These are phyloP conservation scores for Ochotona curzoniae DNA, from an alignment of 2,113 vertebrate genomes.

Conservation along the genomic window DNA sequence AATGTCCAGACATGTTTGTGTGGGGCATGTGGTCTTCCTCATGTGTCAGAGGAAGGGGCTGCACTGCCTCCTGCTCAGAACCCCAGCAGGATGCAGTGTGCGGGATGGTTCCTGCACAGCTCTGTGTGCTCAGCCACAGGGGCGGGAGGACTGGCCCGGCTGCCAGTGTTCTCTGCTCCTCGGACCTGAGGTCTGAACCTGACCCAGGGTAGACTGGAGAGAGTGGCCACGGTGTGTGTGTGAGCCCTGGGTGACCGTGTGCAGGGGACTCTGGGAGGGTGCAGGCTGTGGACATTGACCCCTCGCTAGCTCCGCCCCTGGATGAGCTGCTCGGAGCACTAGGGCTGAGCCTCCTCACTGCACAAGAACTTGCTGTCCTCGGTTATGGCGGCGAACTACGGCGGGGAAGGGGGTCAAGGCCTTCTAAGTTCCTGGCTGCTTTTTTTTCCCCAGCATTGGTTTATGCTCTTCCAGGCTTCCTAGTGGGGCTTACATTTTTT, in stretches of 20 bases:
- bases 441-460: too few species aligned
- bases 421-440: neutral
- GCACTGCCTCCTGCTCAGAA: too few species aligned
- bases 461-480: too few species aligned
- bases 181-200: neutral
- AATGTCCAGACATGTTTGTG: conserved; percentile 47
- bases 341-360: neutral
- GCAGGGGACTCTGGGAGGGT: neutral
- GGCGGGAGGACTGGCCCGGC: neutral
- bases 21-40: conserved; percentile 45
- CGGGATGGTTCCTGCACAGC: too few species aligned
- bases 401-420: neutral
- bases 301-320: neutral
- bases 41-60: conserved; percentile 24
- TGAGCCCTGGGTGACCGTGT: neutral
- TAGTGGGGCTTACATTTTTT: too few species aligned
- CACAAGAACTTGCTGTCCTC: neutral
- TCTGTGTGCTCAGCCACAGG: neutral
- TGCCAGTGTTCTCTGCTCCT: neutral
- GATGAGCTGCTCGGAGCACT: neutral
- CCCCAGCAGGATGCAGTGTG: too few species aligned
- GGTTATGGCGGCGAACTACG: neutral
- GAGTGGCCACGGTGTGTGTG: neutral
- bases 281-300: too few species aligned
- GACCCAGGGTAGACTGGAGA: neutral